Evolutionary conservation across 37 sponge, comb jelly and placozoan species (phyloP), one percentile per base, ranked within the genome.

Genomic region (Theonella swinhoei): DNA sequence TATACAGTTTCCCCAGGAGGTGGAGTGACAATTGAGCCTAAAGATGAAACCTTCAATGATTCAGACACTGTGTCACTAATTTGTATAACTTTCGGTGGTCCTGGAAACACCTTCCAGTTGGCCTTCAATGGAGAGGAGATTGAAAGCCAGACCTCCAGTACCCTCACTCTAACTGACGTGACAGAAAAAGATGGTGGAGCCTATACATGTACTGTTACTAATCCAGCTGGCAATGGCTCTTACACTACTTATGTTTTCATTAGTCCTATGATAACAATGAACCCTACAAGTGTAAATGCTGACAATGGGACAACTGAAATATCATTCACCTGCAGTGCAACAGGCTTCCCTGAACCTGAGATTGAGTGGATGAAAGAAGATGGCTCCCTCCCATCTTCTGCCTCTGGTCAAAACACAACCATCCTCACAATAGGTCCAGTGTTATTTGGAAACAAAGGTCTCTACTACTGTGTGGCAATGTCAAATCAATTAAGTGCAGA

Each of bases 71-170:
- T 42, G 5, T 34, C 60, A 29, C 65, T 88, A 25, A 80, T 47
- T 23, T 92, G 93, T 62, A 20, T 64, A 4, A 75, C 86, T 67
- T 1, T 25, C 38, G 93, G 93, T 64, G 88, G 86, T 42, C 93
- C 93, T 20, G 65, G 54, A 0, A 85, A 85, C 73, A 72, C 66
- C 31, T 77, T 89, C 62, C 34, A 42, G 4, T 88, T 89, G 93
- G 25, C 23, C 17, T 64, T 38, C 58, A 25, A 25, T 32, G 0
- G 9, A 7, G 59, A 47, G 31, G 39, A 28, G 9, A 39, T 23
- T 9, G 28, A 35, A 1, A n/a, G 61, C 1, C 39, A 33, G 24
- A 71, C n/a, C 25, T 8, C 1, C 22, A 1, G 0, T 0, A 23
- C 24, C 7, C 47, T 81, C 19, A 9, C 30, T 31, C n/a, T 81